Evolutionary conservation across 2,113 vertebrate species (phyloP), one percentile per base, ranked within the genome.

Genomic region (Mirounga angustirostris): DNA sequence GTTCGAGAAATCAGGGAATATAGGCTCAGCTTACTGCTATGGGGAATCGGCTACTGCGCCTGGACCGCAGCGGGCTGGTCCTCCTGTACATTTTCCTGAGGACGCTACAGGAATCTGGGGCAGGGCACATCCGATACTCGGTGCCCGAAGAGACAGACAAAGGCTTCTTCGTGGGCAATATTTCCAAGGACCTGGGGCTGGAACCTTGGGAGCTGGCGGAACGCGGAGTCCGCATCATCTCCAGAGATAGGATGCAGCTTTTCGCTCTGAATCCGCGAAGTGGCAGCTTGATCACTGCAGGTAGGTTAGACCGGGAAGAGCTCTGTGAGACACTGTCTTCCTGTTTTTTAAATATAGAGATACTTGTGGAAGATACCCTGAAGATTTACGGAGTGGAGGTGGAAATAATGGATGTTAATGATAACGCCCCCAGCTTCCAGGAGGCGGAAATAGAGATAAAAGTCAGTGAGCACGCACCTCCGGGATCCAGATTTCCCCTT

Each of bases 341-440:
- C 80, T 99, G 99, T 98, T 97, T 99, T 89, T 95, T 99, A 92
- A 98, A 98, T 96, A 82, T 99, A 83, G 98, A 99, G 94, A 98
- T 99, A 92, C 99, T 99, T 65, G 98, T 99, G 52, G 99, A 99
- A 97, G 99, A 99, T 89, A 99, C 99, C 0, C 96, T 99, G 95
- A 99, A 99, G 97, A 98, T 99, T 95, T 99, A 99, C 19, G 99
- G 99, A 33, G 98, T 99, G 7, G 99, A 99, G 96, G 98, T 99
- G 97, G 99, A 99, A 98, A 98, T 99, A 96, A 80, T 98, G 95
- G 99, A 99, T 97, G 98, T 99, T 94, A 99, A 99, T 33, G 99
- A 99, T 95, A 99, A 99, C 81, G 98, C 99, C 1, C 99, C 99
- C 0, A 97, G 97, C 19, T 99, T 99, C 90, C 98, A 94, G 97